These are phyloP conservation scores for Callimorpha dominula DNA, from an alignment of 2,888 invertebrate species.

Conservation along the genomic window DNA sequence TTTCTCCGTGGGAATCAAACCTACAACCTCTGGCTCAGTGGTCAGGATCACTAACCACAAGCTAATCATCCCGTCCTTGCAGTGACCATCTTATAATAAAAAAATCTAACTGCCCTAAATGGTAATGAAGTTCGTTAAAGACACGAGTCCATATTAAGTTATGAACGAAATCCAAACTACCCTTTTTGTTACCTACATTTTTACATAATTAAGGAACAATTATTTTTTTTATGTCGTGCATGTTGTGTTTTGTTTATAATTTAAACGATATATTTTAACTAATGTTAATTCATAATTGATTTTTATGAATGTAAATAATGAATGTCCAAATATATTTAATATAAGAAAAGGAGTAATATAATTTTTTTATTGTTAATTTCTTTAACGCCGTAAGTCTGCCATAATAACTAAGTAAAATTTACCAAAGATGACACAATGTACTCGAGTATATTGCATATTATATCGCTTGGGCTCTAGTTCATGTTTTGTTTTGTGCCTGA, in stretches of 20 bases:
- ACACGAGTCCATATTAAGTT: no score
- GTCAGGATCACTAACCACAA: no score
- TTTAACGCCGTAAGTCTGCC: constrained; percentile 35
- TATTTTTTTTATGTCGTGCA: constrained; percentile 24
- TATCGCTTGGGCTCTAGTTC: constrained; percentile 19
- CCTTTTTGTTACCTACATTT: constrained; percentile 3
- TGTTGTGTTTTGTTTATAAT: constrained; percentile 23
- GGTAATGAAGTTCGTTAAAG: no score
- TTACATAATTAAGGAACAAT: constrained; percentile 18
- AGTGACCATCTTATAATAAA: no score
- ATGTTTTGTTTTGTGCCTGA: constrained; percentile 31
- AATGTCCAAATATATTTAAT: constrained; percentile 5
- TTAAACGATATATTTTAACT: constrained; percentile 13
- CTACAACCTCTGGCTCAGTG: no score
- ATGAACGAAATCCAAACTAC: no score
- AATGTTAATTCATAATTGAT: constrained; percentile 3
- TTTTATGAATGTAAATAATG: constrained; percentile 21
- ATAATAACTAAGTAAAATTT: constrained; percentile 32
- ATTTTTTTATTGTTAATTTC: constrained; percentile 23
- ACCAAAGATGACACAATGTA: constrained; percentile 37
- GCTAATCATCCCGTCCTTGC: no score
- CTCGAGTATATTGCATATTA: constrained; percentile 21
- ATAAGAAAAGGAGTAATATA: constrained; percentile 13
- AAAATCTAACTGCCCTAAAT: no score
- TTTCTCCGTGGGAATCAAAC: no score